Conservation (phyloP, 2,888 invertebrate genomes). For the Ganaspis brasiliensis region DNA sequence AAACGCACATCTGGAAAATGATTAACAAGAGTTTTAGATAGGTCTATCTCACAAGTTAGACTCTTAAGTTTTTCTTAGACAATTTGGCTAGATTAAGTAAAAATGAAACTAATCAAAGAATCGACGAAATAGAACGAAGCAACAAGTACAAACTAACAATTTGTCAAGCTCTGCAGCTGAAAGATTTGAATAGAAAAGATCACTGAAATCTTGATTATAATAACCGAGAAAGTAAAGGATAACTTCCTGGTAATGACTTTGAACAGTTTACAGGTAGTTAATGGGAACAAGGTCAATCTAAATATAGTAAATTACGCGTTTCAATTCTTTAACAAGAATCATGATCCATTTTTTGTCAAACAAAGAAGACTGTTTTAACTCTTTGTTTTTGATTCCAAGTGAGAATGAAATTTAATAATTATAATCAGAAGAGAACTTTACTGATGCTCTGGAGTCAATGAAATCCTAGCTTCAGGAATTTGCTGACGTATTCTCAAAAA, state of each 20-base stretch:
- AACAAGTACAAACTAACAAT: too few species aligned
- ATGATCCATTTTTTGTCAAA: slow-evolving; percentile 8
- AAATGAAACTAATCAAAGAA: too few species aligned
- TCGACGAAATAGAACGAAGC: too few species aligned
- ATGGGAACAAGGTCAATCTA: slow-evolving; percentile 33
- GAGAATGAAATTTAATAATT: background rate
- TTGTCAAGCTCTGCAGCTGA: background rate
- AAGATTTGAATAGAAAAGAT: background rate
- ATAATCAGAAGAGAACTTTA: background rate
- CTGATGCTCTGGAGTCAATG: background rate
- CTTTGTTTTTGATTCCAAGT: too few species aligned
- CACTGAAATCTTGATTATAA: background rate
- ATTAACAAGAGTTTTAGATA: too few species aligned
- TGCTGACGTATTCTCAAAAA: slow-evolving; percentile 4
- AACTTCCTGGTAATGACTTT: slow-evolving; percentile 42
- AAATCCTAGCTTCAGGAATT: background rate
- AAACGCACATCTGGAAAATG: too few species aligned
- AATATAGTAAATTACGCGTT: slow-evolving; percentile 33
- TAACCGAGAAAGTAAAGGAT: slow-evolving; percentile 37
- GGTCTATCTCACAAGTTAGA: too few species aligned
- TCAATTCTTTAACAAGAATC: slow-evolving; percentile 20
- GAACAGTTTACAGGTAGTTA: slow-evolving; percentile 6
- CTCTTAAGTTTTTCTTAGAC: too few species aligned
- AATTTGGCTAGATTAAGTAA: too few species aligned
- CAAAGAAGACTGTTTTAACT: slow-evolving; percentile 9